Conservation (phyloP, 2,113 vertebrate genomes). For the Axis porcinus region DNA sequence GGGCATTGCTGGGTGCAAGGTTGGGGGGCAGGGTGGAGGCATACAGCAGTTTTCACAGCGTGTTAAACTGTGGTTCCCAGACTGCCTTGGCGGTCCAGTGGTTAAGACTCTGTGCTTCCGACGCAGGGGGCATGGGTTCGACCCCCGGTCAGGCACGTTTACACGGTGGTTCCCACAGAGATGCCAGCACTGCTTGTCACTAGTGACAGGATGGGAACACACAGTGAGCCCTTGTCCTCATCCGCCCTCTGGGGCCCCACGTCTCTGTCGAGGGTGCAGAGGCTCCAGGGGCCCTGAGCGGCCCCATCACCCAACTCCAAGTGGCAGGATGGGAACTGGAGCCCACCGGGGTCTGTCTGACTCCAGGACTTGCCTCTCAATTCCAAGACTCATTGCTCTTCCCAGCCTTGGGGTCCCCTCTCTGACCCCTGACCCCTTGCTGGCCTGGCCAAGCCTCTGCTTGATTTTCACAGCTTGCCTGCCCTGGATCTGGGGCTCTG, state of each 20-base stretch:
- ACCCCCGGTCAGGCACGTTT: fast-evolving
- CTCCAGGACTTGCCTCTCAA: background rate
- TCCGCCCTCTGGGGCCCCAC: fast-evolving
- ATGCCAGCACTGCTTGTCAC: fast-evolving
- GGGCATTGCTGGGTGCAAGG: background rate
- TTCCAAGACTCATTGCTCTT: background rate
- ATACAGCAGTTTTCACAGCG: too few species aligned
- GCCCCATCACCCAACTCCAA: fast-evolving
- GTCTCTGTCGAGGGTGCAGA: background rate
- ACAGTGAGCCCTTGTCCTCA: fast-evolving
- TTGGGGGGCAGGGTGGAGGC: background rate
- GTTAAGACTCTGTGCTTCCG: background rate
- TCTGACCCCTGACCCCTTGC: background rate
- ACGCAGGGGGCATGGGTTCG: background rate
- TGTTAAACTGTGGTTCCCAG: background rate
- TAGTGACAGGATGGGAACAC: fast-evolving
- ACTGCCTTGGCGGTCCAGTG: background rate
- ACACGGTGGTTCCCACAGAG: fast-evolving
- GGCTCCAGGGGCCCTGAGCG: fast-evolving
- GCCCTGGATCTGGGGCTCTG: background rate
- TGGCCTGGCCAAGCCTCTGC: background rate
- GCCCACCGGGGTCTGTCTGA: background rate
- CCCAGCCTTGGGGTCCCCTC: background rate
- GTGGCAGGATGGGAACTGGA: background rate
- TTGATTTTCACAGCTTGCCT: background rate